Percentiles rank a stretch among this genome's conserved stretches.
These are phyloP conservation scores for Apodemia hepburni DNA, from an alignment of 2,888 invertebrate species.

Conservation along the genomic window DNA sequence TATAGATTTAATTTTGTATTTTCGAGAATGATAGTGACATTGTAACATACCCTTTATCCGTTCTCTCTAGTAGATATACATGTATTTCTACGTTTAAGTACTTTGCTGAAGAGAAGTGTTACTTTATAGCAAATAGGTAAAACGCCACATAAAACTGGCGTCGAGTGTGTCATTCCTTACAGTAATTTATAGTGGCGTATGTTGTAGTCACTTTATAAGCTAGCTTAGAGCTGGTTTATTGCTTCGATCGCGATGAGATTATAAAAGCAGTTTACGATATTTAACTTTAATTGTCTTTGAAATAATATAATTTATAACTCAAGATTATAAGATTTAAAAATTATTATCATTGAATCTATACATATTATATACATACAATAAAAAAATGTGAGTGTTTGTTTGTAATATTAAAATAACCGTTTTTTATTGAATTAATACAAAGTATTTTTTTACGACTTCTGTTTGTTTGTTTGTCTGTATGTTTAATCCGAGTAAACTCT, in stretches of 20 bases:
- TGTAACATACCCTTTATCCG: background rate
- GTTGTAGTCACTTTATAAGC: slow-evolving; percentile 20
- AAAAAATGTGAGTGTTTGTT: no score
- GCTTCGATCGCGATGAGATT: background rate
- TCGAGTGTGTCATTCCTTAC: slow-evolving; percentile 6
- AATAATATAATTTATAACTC: no score
- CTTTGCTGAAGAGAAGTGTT: background rate
- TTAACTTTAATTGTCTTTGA: background rate
- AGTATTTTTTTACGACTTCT: no score
- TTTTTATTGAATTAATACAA: no score
- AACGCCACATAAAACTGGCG: slow-evolving; percentile 7
- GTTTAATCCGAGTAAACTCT: no score
- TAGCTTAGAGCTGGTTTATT: slow-evolving; percentile 10
- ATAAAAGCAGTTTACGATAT: background rate
- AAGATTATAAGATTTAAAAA: no score
- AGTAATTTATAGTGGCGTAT: slow-evolving; percentile 21
- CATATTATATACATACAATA: no score
- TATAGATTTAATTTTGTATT: background rate
- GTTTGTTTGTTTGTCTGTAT: no score
- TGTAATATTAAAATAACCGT: no score
- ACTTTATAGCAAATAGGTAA: background rate
- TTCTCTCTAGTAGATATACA: background rate
- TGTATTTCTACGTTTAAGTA: background rate
- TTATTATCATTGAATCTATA: no score
- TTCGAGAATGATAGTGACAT: no score